These are phyloP conservation scores for Australoheros scitulus DNA, from an alignment of 2,113 vertebrate genomes.

Conservation along the genomic window DNA sequence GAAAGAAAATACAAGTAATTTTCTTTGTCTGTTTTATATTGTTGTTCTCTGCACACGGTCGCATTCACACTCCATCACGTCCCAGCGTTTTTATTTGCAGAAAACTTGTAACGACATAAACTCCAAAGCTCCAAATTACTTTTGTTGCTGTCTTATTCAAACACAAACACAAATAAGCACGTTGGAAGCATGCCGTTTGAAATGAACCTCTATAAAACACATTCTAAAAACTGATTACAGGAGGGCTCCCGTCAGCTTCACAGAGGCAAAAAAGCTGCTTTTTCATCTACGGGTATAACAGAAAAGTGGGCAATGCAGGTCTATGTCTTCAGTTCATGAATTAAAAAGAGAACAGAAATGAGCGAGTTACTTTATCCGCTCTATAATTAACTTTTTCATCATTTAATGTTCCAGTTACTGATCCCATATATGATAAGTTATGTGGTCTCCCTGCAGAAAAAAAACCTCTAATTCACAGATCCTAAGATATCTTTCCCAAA, in stretches of 20 bases:
- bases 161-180: slow-evolving; percentile 65
- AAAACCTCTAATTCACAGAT: background rate
- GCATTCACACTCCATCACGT: slow-evolving; percentile 90
- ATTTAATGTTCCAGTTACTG: background rate
- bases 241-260: background rate
- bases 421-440: background rate
- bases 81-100: slow-evolving; percentile 89
- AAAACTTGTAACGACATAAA: slow-evolving; percentile 89
- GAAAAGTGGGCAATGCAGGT: background rate
- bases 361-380: background rate
- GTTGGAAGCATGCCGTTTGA: slow-evolving; percentile 51
- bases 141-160: slow-evolving; percentile 70
- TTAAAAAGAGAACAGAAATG: background rate
- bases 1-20: slow-evolving; percentile 99
- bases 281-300: background rate
- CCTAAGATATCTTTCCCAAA: background rate
- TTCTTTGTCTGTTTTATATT: slow-evolving; percentile 90
- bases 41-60: slow-evolving; percentile 84
- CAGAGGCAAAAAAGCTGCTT: background rate
- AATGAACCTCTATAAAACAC: slow-evolving; percentile 62
- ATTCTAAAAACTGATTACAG: too few relatives aligned
- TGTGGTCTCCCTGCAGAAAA: background rate
- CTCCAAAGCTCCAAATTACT: slow-evolving; percentile 80
- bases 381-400: too few relatives aligned
- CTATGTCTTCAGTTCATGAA: fast-evolving